Evolutionary conservation across 2,888 invertebrate genomes (phyloP), one percentile per base, ranked within the genome.

Genomic region (Trachelus tabidus): DNA sequence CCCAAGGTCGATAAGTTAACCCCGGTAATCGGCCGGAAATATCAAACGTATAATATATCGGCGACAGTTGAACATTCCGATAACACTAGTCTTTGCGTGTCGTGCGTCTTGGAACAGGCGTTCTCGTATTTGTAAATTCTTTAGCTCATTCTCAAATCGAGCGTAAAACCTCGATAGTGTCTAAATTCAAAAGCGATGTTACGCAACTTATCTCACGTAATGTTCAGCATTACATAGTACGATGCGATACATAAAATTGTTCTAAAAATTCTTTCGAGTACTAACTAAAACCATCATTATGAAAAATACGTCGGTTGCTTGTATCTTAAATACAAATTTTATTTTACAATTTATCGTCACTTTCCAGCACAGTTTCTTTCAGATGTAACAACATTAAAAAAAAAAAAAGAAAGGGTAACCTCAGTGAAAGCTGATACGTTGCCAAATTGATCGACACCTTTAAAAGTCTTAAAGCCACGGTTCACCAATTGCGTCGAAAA

Each of bases 21-120:
- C 78, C 56, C 37, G 31, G 73, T 76, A 78, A 78, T 78, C 78
- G 76, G 31, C 73, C 56, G 75, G 78, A 78, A 78, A 78, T 78
- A 78, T 78, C 78, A 75, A 68, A 75, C 76, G 69, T 75, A 75
- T 56, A 71, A 78, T 78, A 75, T n/a, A 74, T n/a, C 23, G 12
- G 0, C 35, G 74, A 23, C 35, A 56, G 31, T 71, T 23, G 31
- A 33, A 33, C 71, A 9, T 71, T 71, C 12, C 71, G 71, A 71
- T 71, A 71, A 71, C 56, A 23, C 23, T 23, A 9, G 23, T 56
- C 56, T 4, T 56, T 56, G 23, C 56, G 56, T 23, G 2, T 56
- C 15, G 0, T 56, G 56, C 23, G 56, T 56, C 56, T 56, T 2
- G 56, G 0, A 23, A 56, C 23, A 23, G 56, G 9, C 9, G 56